Evolutionary conservation across 2,797 vertebrate genomes (phyloP).

Genomic region (Gallinago stenura): DNA sequence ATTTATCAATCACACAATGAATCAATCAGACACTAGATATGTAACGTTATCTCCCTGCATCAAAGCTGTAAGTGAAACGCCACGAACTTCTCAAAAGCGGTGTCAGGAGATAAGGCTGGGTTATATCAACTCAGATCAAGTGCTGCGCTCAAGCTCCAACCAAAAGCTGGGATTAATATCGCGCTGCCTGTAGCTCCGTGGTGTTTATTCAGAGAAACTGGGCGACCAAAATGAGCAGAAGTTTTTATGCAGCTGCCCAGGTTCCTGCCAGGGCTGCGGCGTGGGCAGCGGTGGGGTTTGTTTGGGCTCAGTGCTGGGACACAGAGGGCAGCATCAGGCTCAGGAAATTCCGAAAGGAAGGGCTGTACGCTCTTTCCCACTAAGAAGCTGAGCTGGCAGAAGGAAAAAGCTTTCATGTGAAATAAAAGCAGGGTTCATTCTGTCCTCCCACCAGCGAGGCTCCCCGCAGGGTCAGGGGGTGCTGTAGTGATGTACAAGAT

Average conservation of each 20-base stretch:
- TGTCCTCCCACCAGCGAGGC: background rate
- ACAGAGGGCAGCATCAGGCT: slow-evolving; percentile 24
- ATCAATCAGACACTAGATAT: slow-evolving; percentile 35
- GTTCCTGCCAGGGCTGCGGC: background rate
- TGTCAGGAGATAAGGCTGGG: slow-evolving; percentile 35
- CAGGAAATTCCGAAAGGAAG: background rate
- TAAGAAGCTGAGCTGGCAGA: background rate
- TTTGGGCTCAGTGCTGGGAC: background rate
- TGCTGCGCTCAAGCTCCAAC: background rate
- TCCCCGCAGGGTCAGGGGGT: fast-evolving
- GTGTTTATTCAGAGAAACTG: background rate
- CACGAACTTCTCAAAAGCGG: background rate
- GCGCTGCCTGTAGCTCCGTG: background rate
- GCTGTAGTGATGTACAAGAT: background rate
- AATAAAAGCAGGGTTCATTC: background rate
- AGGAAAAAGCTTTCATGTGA: background rate
- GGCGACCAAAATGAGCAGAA: background rate
- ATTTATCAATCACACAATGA: slow-evolving; percentile 62
- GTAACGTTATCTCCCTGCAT: slow-evolving; percentile 12
- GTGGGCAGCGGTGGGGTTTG: fast-evolving
- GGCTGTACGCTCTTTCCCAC: background rate
- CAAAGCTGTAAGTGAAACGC: background rate
- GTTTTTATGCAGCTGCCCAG: background rate
- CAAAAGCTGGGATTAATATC: background rate
- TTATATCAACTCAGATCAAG: background rate